Percentiles rank a stretch among this genome's conserved stretches.
Evolutionary conservation across 2,113 vertebrate genomes (phyloP).

Genomic region (Xiphophorus maculatus): DNA sequence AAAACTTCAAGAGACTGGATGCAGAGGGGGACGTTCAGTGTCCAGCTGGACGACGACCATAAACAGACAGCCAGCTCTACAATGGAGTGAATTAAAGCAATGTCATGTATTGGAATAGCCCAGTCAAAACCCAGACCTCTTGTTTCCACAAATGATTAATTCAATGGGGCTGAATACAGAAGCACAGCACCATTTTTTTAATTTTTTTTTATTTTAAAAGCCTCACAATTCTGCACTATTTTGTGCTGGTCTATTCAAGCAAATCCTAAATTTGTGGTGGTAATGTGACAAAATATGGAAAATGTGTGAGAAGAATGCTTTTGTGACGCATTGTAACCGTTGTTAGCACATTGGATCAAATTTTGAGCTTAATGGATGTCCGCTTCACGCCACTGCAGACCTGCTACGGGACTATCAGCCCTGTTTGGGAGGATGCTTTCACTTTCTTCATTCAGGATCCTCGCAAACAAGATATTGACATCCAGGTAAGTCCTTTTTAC

Average conservation of each 20-base stretch:
- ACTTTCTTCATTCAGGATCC: constrained; percentile 93
- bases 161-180: background rate
- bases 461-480: constrained; percentile 84
- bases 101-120: background rate
- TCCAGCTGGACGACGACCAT: background rate
- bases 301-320: background rate
- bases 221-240: no score
- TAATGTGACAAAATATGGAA: background rate
- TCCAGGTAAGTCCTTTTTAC: constrained; percentile 79
- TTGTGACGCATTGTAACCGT: background rate
- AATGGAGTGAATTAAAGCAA: background rate
- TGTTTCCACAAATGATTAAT: background rate
- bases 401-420: constrained; percentile 79
- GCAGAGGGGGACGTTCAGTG: background rate
- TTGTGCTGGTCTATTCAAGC: background rate
- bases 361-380: background rate
- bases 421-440: constrained; percentile 90
- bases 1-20: no score
- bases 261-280: background rate
- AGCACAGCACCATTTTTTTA: no score
- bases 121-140: background rate
- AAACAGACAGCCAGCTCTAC: background rate
- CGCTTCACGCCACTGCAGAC: constrained; percentile 68
- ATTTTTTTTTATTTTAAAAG: no score
- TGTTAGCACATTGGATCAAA: background rate